These are phyloP conservation scores for Chaetops frenatus DNA, from an alignment of 2,113 vertebrate genomes.

Conservation along the genomic window DNA sequence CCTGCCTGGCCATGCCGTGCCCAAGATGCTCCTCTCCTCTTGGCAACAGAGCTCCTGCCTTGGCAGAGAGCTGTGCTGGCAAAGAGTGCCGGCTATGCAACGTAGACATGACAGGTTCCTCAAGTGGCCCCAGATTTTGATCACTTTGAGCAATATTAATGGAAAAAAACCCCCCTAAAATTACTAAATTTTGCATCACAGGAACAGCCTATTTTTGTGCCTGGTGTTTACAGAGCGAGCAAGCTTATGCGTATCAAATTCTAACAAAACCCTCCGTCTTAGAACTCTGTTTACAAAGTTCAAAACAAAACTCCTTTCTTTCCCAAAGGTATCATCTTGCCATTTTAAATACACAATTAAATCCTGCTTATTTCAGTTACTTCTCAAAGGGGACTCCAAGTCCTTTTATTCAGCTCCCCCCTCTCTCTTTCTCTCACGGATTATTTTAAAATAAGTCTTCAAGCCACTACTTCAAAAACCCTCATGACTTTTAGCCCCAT, in stretches of 20 bases:
- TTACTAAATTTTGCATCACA: background rate
- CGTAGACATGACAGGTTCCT: rapidly evolving
- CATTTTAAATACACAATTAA: background rate
- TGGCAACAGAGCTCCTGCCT: background rate
- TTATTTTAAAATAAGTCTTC: background rate
- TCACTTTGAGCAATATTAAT: background rate
- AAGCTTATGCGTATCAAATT: rapidly evolving
- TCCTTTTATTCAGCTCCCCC: background rate
- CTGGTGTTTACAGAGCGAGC: background rate
- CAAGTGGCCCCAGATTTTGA: rapidly evolving
- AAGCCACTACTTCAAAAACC: background rate
- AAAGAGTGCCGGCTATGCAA: rapidly evolving
- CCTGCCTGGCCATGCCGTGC: background rate
- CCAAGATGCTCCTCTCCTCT: background rate
- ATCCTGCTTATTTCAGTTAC: background rate
- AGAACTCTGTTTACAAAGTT: background rate
- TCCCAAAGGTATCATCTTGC: background rate
- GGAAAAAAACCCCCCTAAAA: background rate
- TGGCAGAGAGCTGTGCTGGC: background rate
- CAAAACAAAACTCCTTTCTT: background rate
- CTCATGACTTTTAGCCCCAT: background rate
- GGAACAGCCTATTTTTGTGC: background rate
- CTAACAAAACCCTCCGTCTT: background rate
- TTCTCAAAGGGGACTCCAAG: background rate
- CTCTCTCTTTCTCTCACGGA: too few relatives aligned